phyloP scores from a whole-genome alignment of 2,797 vertebrate genomes.

The Pachyuromys duprasi region DNA sequence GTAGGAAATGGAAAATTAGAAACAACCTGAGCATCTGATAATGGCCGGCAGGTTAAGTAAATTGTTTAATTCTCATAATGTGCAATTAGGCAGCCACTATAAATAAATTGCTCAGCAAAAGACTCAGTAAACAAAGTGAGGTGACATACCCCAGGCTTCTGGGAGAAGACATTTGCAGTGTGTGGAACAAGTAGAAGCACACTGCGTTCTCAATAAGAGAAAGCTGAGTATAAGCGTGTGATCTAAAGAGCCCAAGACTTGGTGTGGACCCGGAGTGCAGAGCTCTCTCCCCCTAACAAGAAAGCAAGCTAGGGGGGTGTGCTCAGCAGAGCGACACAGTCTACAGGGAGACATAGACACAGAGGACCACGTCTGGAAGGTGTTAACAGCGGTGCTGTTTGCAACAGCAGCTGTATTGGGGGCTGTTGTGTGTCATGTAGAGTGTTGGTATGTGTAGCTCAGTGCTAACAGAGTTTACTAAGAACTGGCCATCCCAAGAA shows the following conservation, averaged over 20 bases:
- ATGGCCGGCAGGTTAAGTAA: slow-evolving; percentile 45
- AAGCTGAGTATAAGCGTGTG: neutral
- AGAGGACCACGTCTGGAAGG: neutral
- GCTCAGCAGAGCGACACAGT: neutral
- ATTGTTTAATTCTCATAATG: slow-evolving; percentile 56
- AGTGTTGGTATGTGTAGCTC: neutral
- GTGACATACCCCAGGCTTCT: slow-evolving; percentile 16
- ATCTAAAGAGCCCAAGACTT: neutral
- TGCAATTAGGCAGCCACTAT: slow-evolving; percentile 51
- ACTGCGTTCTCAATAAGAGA: neutral
- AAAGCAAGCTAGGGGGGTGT: neutral
- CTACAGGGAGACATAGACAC: neutral
- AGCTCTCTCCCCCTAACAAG: neutral
- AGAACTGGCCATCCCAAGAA: neutral
- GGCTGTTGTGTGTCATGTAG: neutral
- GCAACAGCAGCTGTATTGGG: neutral
- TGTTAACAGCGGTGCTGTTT: neutral
- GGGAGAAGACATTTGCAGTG: neutral
- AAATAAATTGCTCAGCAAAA: slow-evolving; percentile 62
- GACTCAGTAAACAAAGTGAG: slow-evolving; percentile 8
- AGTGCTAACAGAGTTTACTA: neutral
- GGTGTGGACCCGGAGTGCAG: neutral
- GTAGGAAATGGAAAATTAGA: slow-evolving; percentile 61
- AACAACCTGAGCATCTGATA: slow-evolving; percentile 40
- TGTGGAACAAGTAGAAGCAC: neutral